Conservation (phyloP, 2,113 vertebrate species). For the Syngnathus floridae region DNA sequence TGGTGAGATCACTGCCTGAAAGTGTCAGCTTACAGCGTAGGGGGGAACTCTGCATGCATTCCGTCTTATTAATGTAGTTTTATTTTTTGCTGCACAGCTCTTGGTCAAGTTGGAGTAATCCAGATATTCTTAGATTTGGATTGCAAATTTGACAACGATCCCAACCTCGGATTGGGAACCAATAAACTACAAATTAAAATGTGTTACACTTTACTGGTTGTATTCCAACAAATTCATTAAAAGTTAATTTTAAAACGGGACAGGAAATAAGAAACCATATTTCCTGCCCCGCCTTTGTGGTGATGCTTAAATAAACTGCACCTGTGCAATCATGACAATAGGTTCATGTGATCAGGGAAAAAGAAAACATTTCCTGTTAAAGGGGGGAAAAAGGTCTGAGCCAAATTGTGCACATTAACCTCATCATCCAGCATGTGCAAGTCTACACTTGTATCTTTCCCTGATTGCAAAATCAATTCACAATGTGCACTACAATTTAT, state of each 20-base stretch:
- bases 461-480: not conserved
- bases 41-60: conserved; percentile 21
- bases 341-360: not conserved
- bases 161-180: not conserved
- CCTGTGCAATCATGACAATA: conserved; percentile 21
- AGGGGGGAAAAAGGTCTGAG: not conserved
- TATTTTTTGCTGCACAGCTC: not conserved
- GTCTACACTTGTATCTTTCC: not conserved
- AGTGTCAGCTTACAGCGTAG: conserved; percentile 31
- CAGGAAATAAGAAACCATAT: not conserved
- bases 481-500: not conserved
- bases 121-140: not conserved
- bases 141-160: not conserved
- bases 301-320: not conserved
- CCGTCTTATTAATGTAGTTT: not conserved
- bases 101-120: not conserved
- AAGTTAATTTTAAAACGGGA: not conserved
- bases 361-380: not conserved
- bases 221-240: not conserved
- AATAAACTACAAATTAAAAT: not conserved
- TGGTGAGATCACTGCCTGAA: conserved; percentile 50
- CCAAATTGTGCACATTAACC: not conserved
- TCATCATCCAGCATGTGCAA: not conserved
- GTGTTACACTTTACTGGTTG: not conserved
- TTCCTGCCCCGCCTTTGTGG: not conserved